Evolutionary conservation across 2,797 vertebrate species (phyloP).

Genomic region (Podarcis siculus): DNA sequence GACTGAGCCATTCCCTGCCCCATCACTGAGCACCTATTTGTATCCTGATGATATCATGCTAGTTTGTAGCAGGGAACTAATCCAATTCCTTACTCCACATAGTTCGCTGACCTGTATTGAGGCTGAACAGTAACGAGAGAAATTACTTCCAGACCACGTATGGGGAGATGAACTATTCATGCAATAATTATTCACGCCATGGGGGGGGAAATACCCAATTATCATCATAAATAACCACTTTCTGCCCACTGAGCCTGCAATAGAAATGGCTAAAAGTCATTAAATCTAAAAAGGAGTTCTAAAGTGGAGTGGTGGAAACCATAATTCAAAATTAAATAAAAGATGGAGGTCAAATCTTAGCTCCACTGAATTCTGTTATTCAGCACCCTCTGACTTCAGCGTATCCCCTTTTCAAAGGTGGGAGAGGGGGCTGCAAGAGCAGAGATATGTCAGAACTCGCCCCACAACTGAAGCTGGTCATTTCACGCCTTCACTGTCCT

Average conservation of each 20-base stretch:
- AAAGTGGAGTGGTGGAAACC: constrained; percentile 50
- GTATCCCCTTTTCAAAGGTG: not conserved
- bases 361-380: not conserved
- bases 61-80: not conserved
- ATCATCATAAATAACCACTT: constrained; percentile 55
- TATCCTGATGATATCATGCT: not conserved
- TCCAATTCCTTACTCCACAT: not conserved
- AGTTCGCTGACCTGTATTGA: constrained; percentile 13
- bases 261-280: constrained; percentile 57
- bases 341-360: not conserved
- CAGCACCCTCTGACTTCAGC: not conserved
- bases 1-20: too few relatives aligned
- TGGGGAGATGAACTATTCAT: constrained; percentile 50
- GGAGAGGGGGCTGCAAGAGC: not conserved
- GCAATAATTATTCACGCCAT: constrained; percentile 64
- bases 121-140: constrained; percentile 27
- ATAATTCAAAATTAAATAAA: constrained; percentile 33
- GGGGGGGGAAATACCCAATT: constrained; percentile 63
- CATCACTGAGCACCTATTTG: not conserved
- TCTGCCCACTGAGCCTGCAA: constrained; percentile 63
- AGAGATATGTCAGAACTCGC: not conserved
- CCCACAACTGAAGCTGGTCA: not conserved
- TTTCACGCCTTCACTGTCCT: not conserved
- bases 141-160: constrained; percentile 22
- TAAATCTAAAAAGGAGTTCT: constrained; percentile 43